phyloP scores from a whole-genome alignment of 1,140 invertebrate species.

The Drosophila pachea region DNA sequence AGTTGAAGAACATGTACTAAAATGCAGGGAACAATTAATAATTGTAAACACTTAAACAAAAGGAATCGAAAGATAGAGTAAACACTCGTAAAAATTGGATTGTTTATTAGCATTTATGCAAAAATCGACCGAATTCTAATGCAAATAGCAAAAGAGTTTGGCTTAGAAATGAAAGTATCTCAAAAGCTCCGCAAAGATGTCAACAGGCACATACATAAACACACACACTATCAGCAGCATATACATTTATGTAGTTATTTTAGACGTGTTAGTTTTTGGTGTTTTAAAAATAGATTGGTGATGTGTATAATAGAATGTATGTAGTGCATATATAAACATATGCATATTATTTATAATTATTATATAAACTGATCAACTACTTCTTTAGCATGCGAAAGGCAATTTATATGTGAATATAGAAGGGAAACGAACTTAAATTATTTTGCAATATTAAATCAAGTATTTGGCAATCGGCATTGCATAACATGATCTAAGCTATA shows the following conservation, averaged over 20 bases:
- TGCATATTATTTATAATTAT: constrained; percentile 63
- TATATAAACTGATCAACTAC: constrained; percentile 57
- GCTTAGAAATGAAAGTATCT: background rate
- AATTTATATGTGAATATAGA: constrained; percentile 51
- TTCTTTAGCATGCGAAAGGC: constrained; percentile 60
- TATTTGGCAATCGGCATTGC: constrained; percentile 64
- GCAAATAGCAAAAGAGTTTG: background rate
- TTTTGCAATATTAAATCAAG: constrained; percentile 66
- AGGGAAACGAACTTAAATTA: constrained; percentile 44
- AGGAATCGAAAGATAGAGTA: constrained; percentile 26
- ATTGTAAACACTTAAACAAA: constrained; percentile 60
- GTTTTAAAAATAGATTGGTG: constrained; percentile 66
- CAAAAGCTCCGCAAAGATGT: constrained; percentile 21
- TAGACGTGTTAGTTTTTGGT: constrained; percentile 74
- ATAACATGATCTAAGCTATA: constrained; percentile 37
- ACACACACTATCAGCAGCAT: constrained; percentile 14
- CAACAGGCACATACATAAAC: constrained; percentile 18
- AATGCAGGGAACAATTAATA: constrained; percentile 77
- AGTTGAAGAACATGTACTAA: constrained; percentile 60
- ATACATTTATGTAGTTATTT: constrained; percentile 65
- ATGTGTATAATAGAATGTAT: constrained; percentile 67
- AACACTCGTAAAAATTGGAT: constrained; percentile 38
- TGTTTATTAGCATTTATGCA: constrained; percentile 43
- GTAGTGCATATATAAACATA: constrained; percentile 41
- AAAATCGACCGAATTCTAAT: constrained; percentile 8